A percentile compares a stretch with the other conserved stretches of the same genome.
Conservation (phyloP, 2,888 invertebrate genomes). For the Drosophila prostipennis region DNA sequence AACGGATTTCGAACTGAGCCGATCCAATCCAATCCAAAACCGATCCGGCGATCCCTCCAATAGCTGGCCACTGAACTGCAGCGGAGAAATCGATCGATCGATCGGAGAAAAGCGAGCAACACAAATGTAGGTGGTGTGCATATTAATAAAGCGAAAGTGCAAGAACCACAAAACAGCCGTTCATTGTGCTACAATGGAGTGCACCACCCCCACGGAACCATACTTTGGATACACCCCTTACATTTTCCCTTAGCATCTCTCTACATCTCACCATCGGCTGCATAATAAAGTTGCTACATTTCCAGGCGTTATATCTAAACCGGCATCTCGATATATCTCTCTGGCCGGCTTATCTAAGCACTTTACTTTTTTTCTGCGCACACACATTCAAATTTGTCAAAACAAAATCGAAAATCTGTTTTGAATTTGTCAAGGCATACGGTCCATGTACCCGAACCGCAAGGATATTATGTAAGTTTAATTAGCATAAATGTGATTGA, state of each 20-base stretch:
- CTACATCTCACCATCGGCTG: not conserved
- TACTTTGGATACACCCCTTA: not conserved
- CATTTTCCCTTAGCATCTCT: conserved; percentile 8
- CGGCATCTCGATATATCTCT: conserved; percentile 27
- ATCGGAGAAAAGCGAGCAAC: conserved; percentile 58
- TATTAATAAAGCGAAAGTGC: conserved; percentile 77
- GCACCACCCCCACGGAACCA: conserved; percentile 4
- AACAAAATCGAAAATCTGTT: conserved; percentile 69
- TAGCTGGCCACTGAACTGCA: conserved; percentile 66
- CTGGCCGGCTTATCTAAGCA: conserved; percentile 63
- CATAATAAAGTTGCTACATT: conserved; percentile 41
- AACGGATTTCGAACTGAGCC: conserved; percentile 62
- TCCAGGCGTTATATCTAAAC: conserved; percentile 13
- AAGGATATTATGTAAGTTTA: conserved; percentile 70
- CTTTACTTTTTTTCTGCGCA: conserved; percentile 44
- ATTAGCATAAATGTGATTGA: conserved; percentile 79
- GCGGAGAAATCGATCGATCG: conserved; percentile 3
- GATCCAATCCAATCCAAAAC: conserved; percentile 8
- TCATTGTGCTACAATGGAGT: conserved; percentile 46
- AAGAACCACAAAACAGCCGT: conserved; percentile 51
- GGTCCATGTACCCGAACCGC: conserved; percentile 2
- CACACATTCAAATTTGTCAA: conserved; percentile 73
- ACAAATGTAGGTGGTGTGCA: conserved; percentile 76
- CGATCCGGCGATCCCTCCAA: conserved; percentile 9
- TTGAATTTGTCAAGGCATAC: conserved; percentile 71